These are phyloP conservation scores for Isaurus tuberculatus DNA, from an alignment of 92 coral and sea anemone species.

Conservation along the genomic window DNA sequence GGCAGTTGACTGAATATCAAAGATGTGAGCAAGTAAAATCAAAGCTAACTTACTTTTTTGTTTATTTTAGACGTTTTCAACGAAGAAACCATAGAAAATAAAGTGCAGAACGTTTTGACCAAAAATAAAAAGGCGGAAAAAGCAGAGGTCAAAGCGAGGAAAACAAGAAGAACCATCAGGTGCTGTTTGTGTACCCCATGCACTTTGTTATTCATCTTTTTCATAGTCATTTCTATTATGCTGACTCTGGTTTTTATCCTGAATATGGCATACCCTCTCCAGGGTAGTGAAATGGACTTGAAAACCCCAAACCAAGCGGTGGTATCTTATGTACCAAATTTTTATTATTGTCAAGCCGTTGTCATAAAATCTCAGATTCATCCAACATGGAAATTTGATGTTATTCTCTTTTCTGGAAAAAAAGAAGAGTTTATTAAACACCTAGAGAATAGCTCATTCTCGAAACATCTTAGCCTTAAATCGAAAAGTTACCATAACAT, in stretches of 20 bases:
- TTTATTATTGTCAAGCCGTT: not conserved
- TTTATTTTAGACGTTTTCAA: not conserved
- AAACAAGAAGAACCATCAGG: not conserved
- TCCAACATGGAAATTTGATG: not conserved
- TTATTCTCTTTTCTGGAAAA: not conserved
- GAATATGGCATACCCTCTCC: not conserved
- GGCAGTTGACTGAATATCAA: too few relatives aligned
- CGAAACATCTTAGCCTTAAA: not conserved
- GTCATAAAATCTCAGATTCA: not conserved
- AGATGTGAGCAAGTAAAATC: too few relatives aligned
- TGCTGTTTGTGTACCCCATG: not conserved
- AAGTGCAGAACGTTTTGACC: not conserved
- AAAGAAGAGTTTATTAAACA: not conserved
- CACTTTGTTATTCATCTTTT: not conserved
- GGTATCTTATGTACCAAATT: not conserved
- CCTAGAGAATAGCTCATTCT: too few relatives aligned
- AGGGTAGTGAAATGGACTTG: not conserved
- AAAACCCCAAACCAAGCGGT: slow-evolving; percentile 11
- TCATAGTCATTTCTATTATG: not conserved
- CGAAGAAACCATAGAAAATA: not conserved
- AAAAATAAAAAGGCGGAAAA: not conserved
- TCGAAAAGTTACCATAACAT: not conserved
- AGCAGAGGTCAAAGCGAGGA: not conserved
- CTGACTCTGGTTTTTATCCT: not conserved
- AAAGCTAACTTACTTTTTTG: too few relatives aligned